Percentiles rank a stretch among this genome's conserved stretches.
Evolutionary conservation across 2,113 vertebrate species (phyloP).

Genomic region (Pseudopipra pipra): DNA sequence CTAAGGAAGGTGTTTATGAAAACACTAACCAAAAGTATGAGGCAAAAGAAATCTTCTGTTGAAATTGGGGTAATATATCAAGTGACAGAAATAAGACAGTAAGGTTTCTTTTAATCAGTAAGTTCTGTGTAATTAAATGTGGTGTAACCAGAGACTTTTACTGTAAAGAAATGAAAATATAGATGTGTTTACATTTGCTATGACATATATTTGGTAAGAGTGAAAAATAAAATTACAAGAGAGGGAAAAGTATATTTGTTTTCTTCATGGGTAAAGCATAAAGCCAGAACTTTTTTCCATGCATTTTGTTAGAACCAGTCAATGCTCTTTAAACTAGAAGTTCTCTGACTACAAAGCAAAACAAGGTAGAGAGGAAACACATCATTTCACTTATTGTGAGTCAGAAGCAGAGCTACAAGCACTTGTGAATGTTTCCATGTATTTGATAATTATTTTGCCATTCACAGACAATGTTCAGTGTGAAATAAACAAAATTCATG

Average conservation of each 20-base stretch:
- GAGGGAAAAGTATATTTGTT: neutral
- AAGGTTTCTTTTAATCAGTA: slow-evolving; percentile 36
- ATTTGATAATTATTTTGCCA: neutral
- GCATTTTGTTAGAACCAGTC: neutral
- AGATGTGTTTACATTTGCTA: neutral
- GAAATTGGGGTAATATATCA: slow-evolving; percentile 50
- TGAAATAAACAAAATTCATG: neutral
- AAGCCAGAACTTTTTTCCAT: neutral
- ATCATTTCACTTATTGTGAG: neutral
- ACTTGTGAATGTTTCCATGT: neutral
- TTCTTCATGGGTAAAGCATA: neutral
- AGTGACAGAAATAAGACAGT: slow-evolving; percentile 51
- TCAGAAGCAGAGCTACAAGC: neutral
- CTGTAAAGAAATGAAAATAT: slow-evolving; percentile 5
- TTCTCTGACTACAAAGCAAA: neutral
- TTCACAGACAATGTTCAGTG: neutral
- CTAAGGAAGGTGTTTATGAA: slow-evolving; percentile 52
- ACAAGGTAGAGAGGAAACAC: neutral
- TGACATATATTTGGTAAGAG: neutral
- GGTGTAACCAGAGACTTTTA: neutral
- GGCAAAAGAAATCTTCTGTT: neutral
- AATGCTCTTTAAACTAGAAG: neutral
- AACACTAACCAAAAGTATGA: slow-evolving; percentile 34
- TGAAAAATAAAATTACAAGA: neutral
- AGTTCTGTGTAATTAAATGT: slow-evolving; percentile 31